Evolutionary conservation across 2,888 invertebrate species (phyloP).

Genomic region (Lamellibrachia satsuma): DNA sequence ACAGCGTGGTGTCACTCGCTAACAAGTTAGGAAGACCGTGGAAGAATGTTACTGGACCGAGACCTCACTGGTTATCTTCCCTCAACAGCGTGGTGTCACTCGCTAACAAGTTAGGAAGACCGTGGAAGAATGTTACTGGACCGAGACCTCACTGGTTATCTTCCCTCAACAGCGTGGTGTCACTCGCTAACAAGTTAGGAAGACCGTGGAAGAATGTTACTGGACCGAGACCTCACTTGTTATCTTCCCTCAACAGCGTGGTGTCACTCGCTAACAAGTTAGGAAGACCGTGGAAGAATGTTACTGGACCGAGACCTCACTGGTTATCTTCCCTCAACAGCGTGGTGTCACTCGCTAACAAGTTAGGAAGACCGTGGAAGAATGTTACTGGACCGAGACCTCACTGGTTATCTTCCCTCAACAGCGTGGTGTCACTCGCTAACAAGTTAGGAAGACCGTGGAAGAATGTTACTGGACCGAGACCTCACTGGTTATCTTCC

Average conservation of each 20-base stretch:
- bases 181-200: background rate
- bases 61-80: background rate
- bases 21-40: background rate
- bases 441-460: background rate
- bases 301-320: too few relatives aligned
- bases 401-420: background rate
- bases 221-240: background rate
- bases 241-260: background rate
- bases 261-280: background rate
- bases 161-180: background rate
- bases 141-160: background rate
- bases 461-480: background rate
- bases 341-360: background rate
- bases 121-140: background rate
- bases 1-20: background rate
- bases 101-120: background rate
- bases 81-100: background rate
- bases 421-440: background rate
- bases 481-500: background rate
- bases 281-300: background rate
- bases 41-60: background rate
- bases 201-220: background rate
- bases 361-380: background rate
- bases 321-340: background rate
- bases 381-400: background rate